Base-by-base conservation (phyloP, 2,113 vertebrate genomes). In the Rhegmatorhina hoffmannsi region DNA sequence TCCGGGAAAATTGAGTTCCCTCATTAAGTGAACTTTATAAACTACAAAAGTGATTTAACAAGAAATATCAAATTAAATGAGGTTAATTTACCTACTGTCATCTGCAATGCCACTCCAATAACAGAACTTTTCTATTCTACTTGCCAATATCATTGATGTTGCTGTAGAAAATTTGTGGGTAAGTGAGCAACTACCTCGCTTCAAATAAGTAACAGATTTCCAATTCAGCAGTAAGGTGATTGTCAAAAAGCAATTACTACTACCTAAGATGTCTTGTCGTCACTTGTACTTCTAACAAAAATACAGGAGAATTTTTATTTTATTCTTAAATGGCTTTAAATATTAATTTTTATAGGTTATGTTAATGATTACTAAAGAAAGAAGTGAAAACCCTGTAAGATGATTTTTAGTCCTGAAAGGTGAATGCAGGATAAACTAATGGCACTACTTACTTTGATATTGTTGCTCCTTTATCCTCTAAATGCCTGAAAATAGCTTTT, bases 401-500 rank as follows among this genome's bases (percentile, higher is more conserved):
- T 58, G 12, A 70, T 85, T 94, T 2, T 4, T 66, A 47, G 43
- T 74, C 38, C 70, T 80, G 59, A 88, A 90, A 86, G 28, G 82
- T 16, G 90, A 88, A 62, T 70, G 15, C 24, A 74, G 26, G 2
- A 0, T 69, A 75, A 95, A 66, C 4, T 88, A 87, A 86, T 80
- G 67, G 24, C 38, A 52, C 36, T 80, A 58, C 38, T 76, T 75
- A 59, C 38, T 63, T 77, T 34, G 33, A 55, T 87, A 52, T 72
- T 88, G 60, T 69, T 91, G 17, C 23, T 89, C 40, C 49, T 89
- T 86, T 92, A 53, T 76, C 77, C 77, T 84, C 52, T 94, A 92
- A 87, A 89, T 79, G 44, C 40, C 69, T 93, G 82, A 64, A 95
- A 96, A 90, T 52, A 74, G 21, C 44, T 74, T 72, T 72, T 93